Evolutionary conservation across 2,888 invertebrate species (phyloP), one percentile per base, ranked within the genome.

Genomic region (Leptarthrus brevirostris): DNA sequence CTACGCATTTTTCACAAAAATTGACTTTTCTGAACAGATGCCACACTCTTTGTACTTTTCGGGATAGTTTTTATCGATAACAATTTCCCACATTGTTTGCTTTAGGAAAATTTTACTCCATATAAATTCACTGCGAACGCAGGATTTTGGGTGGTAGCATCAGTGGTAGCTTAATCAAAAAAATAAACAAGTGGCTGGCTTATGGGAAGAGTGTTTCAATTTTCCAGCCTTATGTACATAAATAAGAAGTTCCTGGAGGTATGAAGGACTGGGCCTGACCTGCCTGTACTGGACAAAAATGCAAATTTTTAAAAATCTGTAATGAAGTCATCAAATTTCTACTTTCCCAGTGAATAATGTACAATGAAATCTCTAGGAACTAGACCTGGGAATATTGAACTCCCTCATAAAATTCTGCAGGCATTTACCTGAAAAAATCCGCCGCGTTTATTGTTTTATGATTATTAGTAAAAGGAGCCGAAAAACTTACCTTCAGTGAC

Each of bases 401-500:
- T 12, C 18, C 6, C 8, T 20, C 61, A 61, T 61, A 61, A 61
- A 61, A 20, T 61, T 61, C 61, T 61, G 40, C 36, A 30, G 56
- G n/a, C 40, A 20, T n/a, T 61, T 36, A 18, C 40, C 22, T 40
- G 61, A n/a, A 40, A 61, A 4, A 61, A 22, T 18, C 18, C 12
- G 10, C 12, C 1, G n/a, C 36, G 5, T 69, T 73, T 73, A 64
- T 52, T 64, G 47, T 52, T 30, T 40, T 56, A 56, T 61, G 64
- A 73, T 73, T 61, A 61, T 61, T 30, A 49, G 40, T 22, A 52
- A 61, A 73, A 53, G 56, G 24, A 56, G 26, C 56, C 16, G 16
- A 56, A 14, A 16, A 49, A 18, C 14, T 8, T 34, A 66, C 26
- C 44, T 66, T 16, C 8, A 14, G 1, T 47, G 20, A n/a, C 49